Evolutionary conservation across 2,113 vertebrate species (phyloP), one percentile per base, ranked within the genome.

Genomic region (Larimichthys crocea): DNA sequence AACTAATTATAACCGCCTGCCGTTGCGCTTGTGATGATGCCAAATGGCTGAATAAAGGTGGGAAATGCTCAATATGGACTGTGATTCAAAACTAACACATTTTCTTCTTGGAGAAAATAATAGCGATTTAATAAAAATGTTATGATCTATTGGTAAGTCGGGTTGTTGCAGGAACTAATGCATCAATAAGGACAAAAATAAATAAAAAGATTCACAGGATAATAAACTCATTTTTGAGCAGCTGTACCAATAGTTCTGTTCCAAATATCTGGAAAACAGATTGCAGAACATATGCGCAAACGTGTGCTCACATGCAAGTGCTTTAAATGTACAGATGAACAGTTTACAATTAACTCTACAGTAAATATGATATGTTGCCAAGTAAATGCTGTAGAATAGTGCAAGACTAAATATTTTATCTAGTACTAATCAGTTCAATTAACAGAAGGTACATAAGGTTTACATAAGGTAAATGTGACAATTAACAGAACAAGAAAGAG

Each of bases 191-290:
- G 7, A 49, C 3, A 9, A 40, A 40, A 46, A 46, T 3, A 31
- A 46, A 2, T 17, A 29, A 29, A 31, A 49, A n/a, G 42, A 49
- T 35, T 35, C 5, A 60, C 7, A 49, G 42, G 70, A 14, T 31
- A 31, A 50, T 22, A 6, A 20, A 61, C 3, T 17, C 19, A 14
- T 20, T 63, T 64, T 42, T 42, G 10, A 53, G 64, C 73, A 53
- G 59, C 59, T 75, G 49, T 42, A 44, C 60, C 16, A 64, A 42
- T 44, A 20, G 16, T 2, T 6, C 17, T 26, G 29, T 19, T 63
- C 31, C 72, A 63, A 42, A 64, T 53, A 24, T 75, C n/a, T 63
- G 15, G 31, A 74, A 53, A 19, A 26, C 48, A 63, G 59, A 26
- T 63, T 57, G 53, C 55, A 26, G 35, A 46, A 48, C 42, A n/a